These are phyloP conservation scores for Nycticryphes semicollaris DNA, from an alignment of 2,113 vertebrate species.

Conservation along the genomic window DNA sequence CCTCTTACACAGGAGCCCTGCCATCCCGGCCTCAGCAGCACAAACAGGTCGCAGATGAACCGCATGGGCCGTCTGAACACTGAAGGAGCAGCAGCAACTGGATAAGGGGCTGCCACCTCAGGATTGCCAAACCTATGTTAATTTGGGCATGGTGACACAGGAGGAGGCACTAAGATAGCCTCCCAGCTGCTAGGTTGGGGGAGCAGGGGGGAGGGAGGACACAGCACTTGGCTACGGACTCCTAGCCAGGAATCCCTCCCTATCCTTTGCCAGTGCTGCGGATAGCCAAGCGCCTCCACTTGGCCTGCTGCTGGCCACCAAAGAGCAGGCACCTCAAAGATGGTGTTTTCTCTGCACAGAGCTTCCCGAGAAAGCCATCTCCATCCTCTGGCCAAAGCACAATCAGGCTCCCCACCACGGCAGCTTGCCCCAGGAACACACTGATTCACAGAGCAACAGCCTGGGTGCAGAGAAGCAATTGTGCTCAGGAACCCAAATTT, in stretches of 20 bases:
- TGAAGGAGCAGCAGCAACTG: background rate
- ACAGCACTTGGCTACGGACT: background rate
- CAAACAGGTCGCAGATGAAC: background rate
- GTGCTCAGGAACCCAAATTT: accelerated
- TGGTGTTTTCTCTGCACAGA: background rate
- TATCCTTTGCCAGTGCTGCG: background rate
- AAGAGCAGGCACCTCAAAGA: background rate
- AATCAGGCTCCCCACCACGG: accelerated
- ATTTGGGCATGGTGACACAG: slow-evolving; percentile 75
- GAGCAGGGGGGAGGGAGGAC: background rate
- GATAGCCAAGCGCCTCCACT: background rate
- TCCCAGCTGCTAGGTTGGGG: background rate
- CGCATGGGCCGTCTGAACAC: background rate
- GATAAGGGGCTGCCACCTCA: slow-evolving; percentile 53
- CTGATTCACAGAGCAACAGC: background rate
- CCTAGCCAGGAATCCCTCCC: background rate
- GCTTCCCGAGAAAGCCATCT: background rate
- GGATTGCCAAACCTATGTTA: slow-evolving; percentile 72
- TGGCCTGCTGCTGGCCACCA: background rate
- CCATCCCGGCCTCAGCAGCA: slow-evolving; percentile 68
- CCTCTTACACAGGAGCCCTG: slow-evolving; percentile 85
- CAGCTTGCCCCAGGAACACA: background rate
- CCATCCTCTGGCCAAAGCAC: background rate
- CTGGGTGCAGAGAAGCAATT: background rate
- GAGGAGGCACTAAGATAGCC: background rate